These are phyloP conservation scores for Tenualosa thibaudeaui DNA, from an alignment of 2,797 vertebrate species.

Conservation along the genomic window DNA sequence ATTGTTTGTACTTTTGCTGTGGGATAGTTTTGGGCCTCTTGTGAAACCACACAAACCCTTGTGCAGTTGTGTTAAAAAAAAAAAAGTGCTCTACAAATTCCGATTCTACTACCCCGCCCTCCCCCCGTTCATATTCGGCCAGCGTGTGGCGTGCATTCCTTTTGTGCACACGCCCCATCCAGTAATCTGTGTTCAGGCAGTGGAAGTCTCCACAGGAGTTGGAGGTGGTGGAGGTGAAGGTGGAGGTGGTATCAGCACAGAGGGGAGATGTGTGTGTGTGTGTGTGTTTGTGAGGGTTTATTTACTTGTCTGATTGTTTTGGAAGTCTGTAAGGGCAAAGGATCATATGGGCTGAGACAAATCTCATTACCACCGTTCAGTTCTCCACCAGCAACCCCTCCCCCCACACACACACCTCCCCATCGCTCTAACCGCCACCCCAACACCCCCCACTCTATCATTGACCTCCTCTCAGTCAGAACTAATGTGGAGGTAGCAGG, in stretches of 20 bases:
- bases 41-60: not conserved
- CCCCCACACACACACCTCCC: slow-evolving; percentile 61
- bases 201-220: slow-evolving; percentile 30
- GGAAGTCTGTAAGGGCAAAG: slow-evolving; percentile 69
- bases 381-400: slow-evolving; percentile 31
- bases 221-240: slow-evolving; percentile 10
- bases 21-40: not conserved
- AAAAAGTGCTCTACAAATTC: not conserved
- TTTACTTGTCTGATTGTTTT: slow-evolving; percentile 70
- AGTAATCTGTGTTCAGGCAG: slow-evolving; percentile 63
- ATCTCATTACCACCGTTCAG: slow-evolving; percentile 67
- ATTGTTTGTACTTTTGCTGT: not conserved
- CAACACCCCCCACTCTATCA: slow-evolving; percentile 53
- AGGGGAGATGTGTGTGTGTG: slow-evolving; percentile 6
- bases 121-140: slow-evolving; percentile 8
- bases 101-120: not conserved
- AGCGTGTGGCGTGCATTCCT: slow-evolving; percentile 67
- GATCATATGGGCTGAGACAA: slow-evolving; percentile 71
- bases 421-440: slow-evolving; percentile 54
- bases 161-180: slow-evolving; percentile 67
- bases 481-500: slow-evolving; percentile 63
- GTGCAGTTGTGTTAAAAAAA: not conserved
- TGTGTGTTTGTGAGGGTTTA: slow-evolving; percentile 55
- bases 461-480: slow-evolving; percentile 68
- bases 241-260: not conserved